These are phyloP conservation scores for Furcifer pardalis DNA, from an alignment of 2,797 vertebrate species.

Conservation along the genomic window DNA sequence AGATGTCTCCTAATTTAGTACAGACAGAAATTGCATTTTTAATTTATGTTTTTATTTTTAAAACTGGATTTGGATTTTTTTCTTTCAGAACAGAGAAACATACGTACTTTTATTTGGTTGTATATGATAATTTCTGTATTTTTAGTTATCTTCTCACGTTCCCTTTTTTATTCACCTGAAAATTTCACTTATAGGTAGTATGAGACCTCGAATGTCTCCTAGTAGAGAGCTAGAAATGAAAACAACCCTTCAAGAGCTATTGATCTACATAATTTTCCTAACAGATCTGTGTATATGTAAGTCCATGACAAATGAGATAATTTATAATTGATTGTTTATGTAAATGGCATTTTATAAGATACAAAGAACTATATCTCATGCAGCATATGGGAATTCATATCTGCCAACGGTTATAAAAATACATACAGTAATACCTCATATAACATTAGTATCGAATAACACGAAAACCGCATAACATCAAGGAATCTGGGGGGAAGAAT, in stretches of 20 bases:
- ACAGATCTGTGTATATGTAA: slow-evolving; percentile 66
- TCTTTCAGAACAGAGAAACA: neutral
- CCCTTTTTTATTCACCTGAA: neutral
- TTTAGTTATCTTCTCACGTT: neutral
- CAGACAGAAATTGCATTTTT: neutral
- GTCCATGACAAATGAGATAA: neutral
- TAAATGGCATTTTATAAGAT: neutral
- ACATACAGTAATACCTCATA: no score
- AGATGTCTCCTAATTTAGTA: neutral
- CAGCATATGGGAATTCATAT: neutral
- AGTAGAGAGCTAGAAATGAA: slow-evolving; percentile 56
- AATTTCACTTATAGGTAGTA: slow-evolving; percentile 39
- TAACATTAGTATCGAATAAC: no score
- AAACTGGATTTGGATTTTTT: no score
- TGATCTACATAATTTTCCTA: slow-evolving; percentile 67
- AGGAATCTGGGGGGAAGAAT: no score
- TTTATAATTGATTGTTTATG: neutral
- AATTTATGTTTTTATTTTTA: neutral
- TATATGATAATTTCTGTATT: neutral
- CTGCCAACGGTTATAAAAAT: neutral
- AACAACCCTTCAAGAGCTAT: slow-evolving; percentile 60
- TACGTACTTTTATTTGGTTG: neutral
- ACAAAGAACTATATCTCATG: neutral
- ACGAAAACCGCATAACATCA: no score
- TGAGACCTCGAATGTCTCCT: neutral